These are phyloP conservation scores for Pseudolaguvia tuberculata DNA, from an alignment of 2,113 vertebrate genomes.

Conservation along the genomic window DNA sequence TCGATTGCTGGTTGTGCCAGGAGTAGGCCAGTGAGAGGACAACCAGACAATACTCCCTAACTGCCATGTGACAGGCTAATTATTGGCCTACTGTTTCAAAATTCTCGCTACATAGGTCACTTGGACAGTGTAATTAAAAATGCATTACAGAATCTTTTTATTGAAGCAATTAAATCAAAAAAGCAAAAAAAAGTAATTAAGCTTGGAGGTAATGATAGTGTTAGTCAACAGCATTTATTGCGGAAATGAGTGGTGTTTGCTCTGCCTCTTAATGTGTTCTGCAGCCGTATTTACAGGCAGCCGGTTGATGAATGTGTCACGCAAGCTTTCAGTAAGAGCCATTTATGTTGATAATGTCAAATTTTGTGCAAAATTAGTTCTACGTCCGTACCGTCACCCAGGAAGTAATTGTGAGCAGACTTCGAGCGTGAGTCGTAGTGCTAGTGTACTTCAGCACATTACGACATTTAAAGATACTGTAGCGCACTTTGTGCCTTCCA, in stretches of 20 bases:
- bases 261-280: constrained; percentile 75
- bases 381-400: constrained; percentile 69
- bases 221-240: constrained; percentile 97
- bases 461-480: constrained; percentile 67
- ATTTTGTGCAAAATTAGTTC: constrained; percentile 82
- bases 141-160: constrained; percentile 96
- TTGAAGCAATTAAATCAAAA: constrained; percentile 98
- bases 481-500: constrained; percentile 64
- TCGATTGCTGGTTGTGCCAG: constrained; percentile 83
- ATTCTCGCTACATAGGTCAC: constrained; percentile 95
- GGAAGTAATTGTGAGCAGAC: constrained; percentile 69
- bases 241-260: constrained; percentile 75
- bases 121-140: constrained; percentile 98
- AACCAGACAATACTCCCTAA: constrained; percentile 91
- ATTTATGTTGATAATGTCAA: constrained; percentile 98
- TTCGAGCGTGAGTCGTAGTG: constrained; percentile 65
- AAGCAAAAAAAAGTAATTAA: constrained; percentile 90
- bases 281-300: constrained; percentile 77
- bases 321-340: constrained; percentile 82
- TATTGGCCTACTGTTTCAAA: constrained; percentile 94
- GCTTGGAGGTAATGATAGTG: constrained; percentile 91
- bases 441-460: constrained; percentile 62
- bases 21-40: constrained; percentile 80
- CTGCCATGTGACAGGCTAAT: constrained; percentile 97
- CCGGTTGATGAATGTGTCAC: constrained; percentile 87